Base-by-base conservation (phyloP, 2,797 vertebrate genomes). In the Semaprochilodus insignis region DNA sequence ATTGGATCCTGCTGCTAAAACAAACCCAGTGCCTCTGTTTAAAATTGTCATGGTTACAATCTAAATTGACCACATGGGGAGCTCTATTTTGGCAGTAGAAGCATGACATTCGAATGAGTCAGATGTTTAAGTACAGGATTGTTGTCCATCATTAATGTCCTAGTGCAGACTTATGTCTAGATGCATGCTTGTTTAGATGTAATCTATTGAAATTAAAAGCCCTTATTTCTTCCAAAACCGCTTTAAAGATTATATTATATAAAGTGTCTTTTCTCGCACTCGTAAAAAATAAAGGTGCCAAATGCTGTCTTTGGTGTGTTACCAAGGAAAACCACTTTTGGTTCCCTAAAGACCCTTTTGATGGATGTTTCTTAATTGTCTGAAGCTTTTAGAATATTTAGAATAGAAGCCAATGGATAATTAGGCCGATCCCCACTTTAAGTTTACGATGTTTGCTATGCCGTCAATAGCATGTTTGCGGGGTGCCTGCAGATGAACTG, bases 31-130 rank as follows among this genome's bases (percentile, higher is more conserved):
- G 23, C 7, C 6, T 81, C 27, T 77, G 31, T 71, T 82, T 71
- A 77, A 82, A 19, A 15, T 63, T 71, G 81, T 75, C 74, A 77
- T 77, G 60, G 75, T 40, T 65, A 66, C 67, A 74, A 17, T 78
- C 69, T 83, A 51, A 78, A 66, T 71, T 73, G 25, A 15, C 54
- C 70, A 52, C 75, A 66, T 65, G 60, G 23, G 34, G 7, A 40
- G 69, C 13, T 55, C 25, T 40, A 65, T 63, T 65, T 78, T 27
- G 21, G 72, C 27, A 72, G 31, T 21, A 40, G 31, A 65, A 65
- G 27, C 57, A 36, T 77, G 27, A 44, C 44, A 63, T 40, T 54
- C 60, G 66, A 65, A 82, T 60, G 66, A 48, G 63, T 70, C 57
- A 72, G n/a, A 65, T 78, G 75, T 78, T 82, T 77, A 40, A 34